These are phyloP conservation scores for Fukomys damarensis DNA, from an alignment of 2,113 vertebrate genomes.

Conservation along the genomic window DNA sequence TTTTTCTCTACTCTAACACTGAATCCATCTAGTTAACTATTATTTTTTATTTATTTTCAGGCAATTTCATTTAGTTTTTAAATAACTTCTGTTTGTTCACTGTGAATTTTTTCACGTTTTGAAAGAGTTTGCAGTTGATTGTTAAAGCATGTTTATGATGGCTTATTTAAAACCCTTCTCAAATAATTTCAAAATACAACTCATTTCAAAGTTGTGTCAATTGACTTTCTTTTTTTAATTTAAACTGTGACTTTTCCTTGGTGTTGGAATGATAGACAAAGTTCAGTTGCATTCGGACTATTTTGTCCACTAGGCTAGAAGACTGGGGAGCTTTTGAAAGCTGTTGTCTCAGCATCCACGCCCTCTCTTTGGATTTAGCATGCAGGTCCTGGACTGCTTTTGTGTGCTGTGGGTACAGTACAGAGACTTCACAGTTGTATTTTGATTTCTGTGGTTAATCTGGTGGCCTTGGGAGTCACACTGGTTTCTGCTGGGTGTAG, in stretches of 20 bases:
- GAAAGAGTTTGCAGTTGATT: background rate
- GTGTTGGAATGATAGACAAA: background rate
- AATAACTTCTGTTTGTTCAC: background rate
- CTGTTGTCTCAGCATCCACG: background rate
- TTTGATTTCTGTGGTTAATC: background rate
- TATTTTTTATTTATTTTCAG: background rate
- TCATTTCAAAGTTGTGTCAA: background rate
- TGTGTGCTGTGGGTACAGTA: background rate
- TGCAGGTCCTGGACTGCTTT: background rate
- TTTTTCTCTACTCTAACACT: background rate
- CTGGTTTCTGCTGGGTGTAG: background rate
- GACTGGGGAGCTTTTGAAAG: background rate
- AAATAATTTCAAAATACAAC: background rate
- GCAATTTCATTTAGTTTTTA: background rate
- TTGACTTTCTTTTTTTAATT: slow-evolving; percentile 21
- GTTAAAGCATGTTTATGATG: background rate
- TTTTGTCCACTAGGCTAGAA: background rate
- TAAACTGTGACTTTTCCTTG: background rate
- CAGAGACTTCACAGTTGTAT: background rate
- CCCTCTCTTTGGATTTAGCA: background rate
- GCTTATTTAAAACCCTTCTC: background rate
- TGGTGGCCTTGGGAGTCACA: background rate
- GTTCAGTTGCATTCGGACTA: background rate
- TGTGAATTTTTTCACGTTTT: background rate
- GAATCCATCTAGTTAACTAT: background rate